Evolutionary conservation across 2,113 vertebrate species (phyloP), one percentile per base, ranked within the genome.

Genomic region (Pelmatolapia mariae): DNA sequence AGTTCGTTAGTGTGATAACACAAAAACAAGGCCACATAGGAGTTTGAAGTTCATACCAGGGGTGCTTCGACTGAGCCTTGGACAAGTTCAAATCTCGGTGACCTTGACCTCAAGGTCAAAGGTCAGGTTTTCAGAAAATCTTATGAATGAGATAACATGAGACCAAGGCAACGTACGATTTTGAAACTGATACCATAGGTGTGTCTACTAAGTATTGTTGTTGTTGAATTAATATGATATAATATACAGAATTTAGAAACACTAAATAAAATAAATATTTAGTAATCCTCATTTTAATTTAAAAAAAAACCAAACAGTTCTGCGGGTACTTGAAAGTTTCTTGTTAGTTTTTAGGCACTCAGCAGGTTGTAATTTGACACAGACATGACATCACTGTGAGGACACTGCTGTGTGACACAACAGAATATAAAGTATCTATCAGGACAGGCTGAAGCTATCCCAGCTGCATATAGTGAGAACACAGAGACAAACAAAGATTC

Each of bases 361-460:
- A 76, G 71, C 24, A 50, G 26, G 26, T 78, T 78, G 43, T 76
- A 26, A 76, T 76, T 47, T 76, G 71, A 47, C 22, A 47, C 68
- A 19, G 40, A 45, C 40, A 16, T 45, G 40, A 76, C 71, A 43
- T 5, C 66, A 24, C 38, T 38, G 12, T 68, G 33, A 24, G 63
- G 66, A 24, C 36, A 43, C 66, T 43, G 13, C 66, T 71, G 38
- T 71, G 8, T 71, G 22, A 43, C 12, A 71, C 22, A 71, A 71
- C 8, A 71, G 19, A 43, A 24, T 71, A 24, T 16, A 71, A 71
- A 40, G n/a, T 45, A 16, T 24, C 38, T 43, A 26, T 71, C 22
- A 16, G 66, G 38, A 73, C 38, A 73, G 22, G 38, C 8, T 73
- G 22, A 45, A 45, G 22, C 68, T 73, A 10, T 73, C 68, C 4